Evolutionary conservation across 1,140 invertebrate genomes (phyloP).

Genomic region (Drosophila nigrodunni): DNA sequence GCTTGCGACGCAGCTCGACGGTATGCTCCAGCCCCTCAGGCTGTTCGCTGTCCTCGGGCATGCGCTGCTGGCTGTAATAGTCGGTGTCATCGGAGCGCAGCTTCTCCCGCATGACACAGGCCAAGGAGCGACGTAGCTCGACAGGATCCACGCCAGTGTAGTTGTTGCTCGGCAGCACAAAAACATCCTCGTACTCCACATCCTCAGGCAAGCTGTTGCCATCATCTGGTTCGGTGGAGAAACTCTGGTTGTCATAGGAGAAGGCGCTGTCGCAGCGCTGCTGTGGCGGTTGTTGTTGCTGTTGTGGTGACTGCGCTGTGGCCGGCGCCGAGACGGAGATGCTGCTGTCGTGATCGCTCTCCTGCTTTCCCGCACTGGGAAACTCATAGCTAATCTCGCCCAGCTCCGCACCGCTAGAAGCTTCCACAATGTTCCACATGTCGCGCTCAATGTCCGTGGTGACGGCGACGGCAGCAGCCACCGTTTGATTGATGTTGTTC

Average conservation of each 20-base stretch:
- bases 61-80: slow-evolving; percentile 35
- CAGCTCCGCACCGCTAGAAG: slow-evolving; percentile 77
- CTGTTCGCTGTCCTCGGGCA: slow-evolving; percentile 9
- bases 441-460: slow-evolving; percentile 81
- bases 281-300: slow-evolving; percentile 12
- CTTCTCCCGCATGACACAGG: slow-evolving; percentile 73
- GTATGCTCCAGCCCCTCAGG: not conserved
- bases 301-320: slow-evolving; percentile 19
- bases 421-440: slow-evolving; percentile 85
- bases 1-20: not conserved
- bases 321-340: slow-evolving; percentile 31
- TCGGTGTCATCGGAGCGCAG: slow-evolving; percentile 76
- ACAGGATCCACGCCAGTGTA: slow-evolving; percentile 61
- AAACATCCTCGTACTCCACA: slow-evolving; percentile 82
- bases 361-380: slow-evolving; percentile 53
- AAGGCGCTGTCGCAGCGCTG: slow-evolving; percentile 54
- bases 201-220: slow-evolving; percentile 59
- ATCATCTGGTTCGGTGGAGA: slow-evolving; percentile 63
- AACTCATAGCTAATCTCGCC: slow-evolving; percentile 79
- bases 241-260: slow-evolving; percentile 80
- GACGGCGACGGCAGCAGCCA: slow-evolving; percentile 80
- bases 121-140: slow-evolving; percentile 62
- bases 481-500: slow-evolving; percentile 83
- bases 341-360: slow-evolving; percentile 63
- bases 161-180: slow-evolving; percentile 49